A percentile compares a stretch with the other conserved stretches of the same genome.
Conservation (phyloP, 2,797 vertebrate species). For the Lepilemur ruficaudatus region DNA sequence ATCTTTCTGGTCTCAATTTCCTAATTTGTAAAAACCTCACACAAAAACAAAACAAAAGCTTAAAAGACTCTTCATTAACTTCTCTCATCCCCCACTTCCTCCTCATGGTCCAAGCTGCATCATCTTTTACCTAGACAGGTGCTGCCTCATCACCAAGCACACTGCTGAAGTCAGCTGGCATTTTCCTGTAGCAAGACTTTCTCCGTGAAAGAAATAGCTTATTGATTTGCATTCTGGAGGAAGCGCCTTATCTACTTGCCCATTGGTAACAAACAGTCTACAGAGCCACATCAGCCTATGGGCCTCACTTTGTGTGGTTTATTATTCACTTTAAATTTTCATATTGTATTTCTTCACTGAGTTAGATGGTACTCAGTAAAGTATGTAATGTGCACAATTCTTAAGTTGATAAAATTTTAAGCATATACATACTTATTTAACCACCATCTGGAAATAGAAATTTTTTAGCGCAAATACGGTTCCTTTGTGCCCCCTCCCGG, state of each 20-base stretch:
- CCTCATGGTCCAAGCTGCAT: not conserved
- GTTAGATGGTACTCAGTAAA: not conserved
- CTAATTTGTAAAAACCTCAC: not conserved
- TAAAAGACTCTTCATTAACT: not conserved
- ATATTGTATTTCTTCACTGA: not conserved
- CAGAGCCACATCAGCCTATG: not conserved
- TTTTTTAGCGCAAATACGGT: not conserved
- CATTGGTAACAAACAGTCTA: not conserved
- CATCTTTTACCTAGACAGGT: not conserved
- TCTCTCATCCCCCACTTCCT: not conserved
- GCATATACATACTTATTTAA: not conserved
- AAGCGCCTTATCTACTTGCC: not conserved
- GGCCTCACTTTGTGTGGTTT: not conserved
- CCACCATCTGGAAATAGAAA: not conserved
- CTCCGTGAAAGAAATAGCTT: not conserved
- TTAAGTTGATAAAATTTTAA: not conserved
- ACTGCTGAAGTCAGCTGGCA: not conserved
- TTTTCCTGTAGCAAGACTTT: not conserved
- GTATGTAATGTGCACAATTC: not conserved
- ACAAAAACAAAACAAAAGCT: not conserved
- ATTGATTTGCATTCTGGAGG: not conserved
- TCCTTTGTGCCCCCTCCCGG: not conserved
- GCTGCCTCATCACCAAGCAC: not conserved
- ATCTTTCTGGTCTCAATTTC: not conserved
- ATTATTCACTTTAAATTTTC: not conserved